Evolutionary conservation across 1,140 invertebrate species (phyloP), one percentile per base, ranked within the genome.

Genomic region (Microvelia longipes): DNA sequence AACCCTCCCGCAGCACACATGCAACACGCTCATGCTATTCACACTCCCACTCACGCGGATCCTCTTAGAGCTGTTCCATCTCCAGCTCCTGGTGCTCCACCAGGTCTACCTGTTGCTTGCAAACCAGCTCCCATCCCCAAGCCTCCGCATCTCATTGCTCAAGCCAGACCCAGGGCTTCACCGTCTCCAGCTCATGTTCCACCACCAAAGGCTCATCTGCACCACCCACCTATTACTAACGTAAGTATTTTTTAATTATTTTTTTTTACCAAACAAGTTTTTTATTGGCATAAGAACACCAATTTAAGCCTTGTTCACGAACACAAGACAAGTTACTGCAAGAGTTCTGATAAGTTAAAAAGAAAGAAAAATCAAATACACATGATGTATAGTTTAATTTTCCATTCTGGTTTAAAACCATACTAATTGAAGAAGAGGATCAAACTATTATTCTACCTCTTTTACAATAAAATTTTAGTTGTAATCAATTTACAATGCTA

Each of bases 91-190:
- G 13, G 30, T 19, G 28, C 30, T 13, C 15, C 25, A 29, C 14
- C 29, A 65, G 28, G 68, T 62, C 61, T 27, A 61, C 29, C 27
- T 29, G 62, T 66, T 68, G 19, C 60, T 61, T 25, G 27, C 61
- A 69, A 60, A n/a, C 30, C 67, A 14, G 62, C 62, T 64, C 25
- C 25, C 24, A 24, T 15, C 62, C 11, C 62, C 62, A 11, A 11
- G 11, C 11, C 11, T 64, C 75, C 79, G 24, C 82, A 83, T 69
- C 68, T 83, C 2, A 68, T 82, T 2, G 80, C 82, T 70, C 80
- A 80, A 2, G 80, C 81, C 0, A 35, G 19, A 76, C 80, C 2
- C 74, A 68, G 74, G 28, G 68, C 64, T 1, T 71, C 70, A 28
- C 29, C 64, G 28, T 68, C 68, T 28, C 64, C 24, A 69, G 29